Base-by-base conservation (phyloP, 1,140 invertebrate genomes). In the Bactericera cockerelli region DNA sequence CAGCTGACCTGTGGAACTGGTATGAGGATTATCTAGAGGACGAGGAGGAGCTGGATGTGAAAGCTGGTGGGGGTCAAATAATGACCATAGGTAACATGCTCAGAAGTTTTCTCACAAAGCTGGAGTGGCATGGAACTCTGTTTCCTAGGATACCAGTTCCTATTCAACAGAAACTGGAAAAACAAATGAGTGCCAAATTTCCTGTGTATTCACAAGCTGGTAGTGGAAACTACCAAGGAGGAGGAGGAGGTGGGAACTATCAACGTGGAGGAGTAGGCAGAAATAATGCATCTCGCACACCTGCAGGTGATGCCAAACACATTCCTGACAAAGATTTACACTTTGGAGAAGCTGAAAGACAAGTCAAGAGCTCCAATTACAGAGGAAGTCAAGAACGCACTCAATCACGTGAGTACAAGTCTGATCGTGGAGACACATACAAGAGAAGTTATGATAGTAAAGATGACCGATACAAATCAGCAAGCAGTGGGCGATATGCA, bases 141-240 rank as follows among this genome's bases (percentile, higher is more conserved):
- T 99, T 99, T 71, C 97, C 97, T 1, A 79, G 97, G 62, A 99
- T 99, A 72, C 96, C 97, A n/a, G 95, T 99, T 31, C 95, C 95
- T 14, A 96, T 98, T 65, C 93, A 99, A 66, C 68, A 89, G 70
- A 83, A 85, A 70, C 79, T 91, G 61, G 87, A 92, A 68, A 83
- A 82, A 67, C 83, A 79, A 66, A 70, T 87, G 60, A 74, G 76
- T 57, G 79, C 81, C 64, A 73, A 74, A 63, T 76, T 77, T 68
- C 75, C 77, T 1, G 71, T 74, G 56, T 70, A 72, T 36, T 65
- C 70, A 39, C 66, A 68, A 13, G 72, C 70, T 39, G 62, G 70
- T 1, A 68, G 70, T 36, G 70, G 72, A 57, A 69, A 71, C 19
- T 14, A 72, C 73, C 21, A 70, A 70, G 56, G 69, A 67, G 6